Percentiles rank a stretch among this genome's conserved stretches.
Conservation (phyloP, 37 sponge, comb jelly and placozoan species). For the Ianthella basta region DNA sequence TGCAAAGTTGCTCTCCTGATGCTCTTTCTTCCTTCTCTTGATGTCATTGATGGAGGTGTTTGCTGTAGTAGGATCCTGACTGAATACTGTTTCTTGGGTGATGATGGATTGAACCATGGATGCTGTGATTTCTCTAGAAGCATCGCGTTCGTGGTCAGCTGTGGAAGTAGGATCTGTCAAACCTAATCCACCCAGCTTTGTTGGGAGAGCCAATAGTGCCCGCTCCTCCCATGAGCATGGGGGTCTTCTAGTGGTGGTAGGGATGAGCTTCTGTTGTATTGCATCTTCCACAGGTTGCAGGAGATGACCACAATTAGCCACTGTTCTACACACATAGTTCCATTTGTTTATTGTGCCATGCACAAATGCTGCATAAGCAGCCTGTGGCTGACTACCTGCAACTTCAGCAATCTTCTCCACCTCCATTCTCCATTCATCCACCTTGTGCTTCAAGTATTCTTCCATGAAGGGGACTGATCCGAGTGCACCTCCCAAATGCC, state of each 20-base stretch:
- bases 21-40: no score
- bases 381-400: constrained; percentile 12
- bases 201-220: not conserved
- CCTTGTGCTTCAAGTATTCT: not conserved
- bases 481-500: constrained; percentile 17
- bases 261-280: not conserved
- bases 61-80: no score
- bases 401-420: not conserved
- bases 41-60: no score
- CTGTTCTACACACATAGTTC: not conserved
- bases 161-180: not conserved
- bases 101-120: no score
- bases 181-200: no score
- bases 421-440: not conserved
- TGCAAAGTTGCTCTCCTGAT: no score
- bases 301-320: not conserved
- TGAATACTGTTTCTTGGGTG: no score
- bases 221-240: not conserved
- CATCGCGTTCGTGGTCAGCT: no score
- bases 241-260: not conserved
- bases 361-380: constrained; percentile 22
- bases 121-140: no score
- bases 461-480: not conserved
- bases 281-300: constrained; percentile 4
- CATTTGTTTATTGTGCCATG: constrained; percentile 13